phyloP scores from a whole-genome alignment of 2,113 vertebrate genomes.

The Gopherus evgoodei region DNA sequence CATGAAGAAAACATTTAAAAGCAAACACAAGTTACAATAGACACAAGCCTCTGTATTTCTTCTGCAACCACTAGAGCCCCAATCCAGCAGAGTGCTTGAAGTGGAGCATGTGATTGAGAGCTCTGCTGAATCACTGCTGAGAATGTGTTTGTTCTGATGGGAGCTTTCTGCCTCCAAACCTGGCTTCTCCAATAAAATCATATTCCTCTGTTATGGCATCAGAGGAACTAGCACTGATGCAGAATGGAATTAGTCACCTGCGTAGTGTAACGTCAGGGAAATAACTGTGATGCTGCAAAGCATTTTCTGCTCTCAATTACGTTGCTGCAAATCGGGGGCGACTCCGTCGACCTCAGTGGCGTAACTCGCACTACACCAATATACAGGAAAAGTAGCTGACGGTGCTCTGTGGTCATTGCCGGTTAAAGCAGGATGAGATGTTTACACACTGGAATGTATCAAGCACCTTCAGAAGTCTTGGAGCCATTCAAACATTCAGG shows the following conservation, averaged over 20 bases:
- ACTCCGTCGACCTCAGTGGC: neutral
- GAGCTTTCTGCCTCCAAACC: neutral
- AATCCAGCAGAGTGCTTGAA: neutral
- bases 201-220: neutral
- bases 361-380: neutral
- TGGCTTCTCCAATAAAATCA: fast-evolving
- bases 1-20: neutral
- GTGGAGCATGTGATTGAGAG: neutral
- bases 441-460: fast-evolving
- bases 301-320: neutral
- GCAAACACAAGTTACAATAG: neutral
- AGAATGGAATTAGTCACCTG: neutral
- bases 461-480: neutral
- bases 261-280: fast-evolving
- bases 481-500: neutral
- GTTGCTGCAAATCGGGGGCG: neutral
- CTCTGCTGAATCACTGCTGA: neutral
- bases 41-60: neutral
- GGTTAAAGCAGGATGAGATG: neutral
- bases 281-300: neutral
- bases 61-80: neutral
- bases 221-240: neutral
- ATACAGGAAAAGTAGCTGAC: neutral
- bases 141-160: fast-evolving
- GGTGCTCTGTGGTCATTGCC: fast-evolving